Evolutionary conservation across 2,113 vertebrate species (phyloP), one percentile per base, ranked within the genome.

Genomic region (Xenus cinereus): DNA sequence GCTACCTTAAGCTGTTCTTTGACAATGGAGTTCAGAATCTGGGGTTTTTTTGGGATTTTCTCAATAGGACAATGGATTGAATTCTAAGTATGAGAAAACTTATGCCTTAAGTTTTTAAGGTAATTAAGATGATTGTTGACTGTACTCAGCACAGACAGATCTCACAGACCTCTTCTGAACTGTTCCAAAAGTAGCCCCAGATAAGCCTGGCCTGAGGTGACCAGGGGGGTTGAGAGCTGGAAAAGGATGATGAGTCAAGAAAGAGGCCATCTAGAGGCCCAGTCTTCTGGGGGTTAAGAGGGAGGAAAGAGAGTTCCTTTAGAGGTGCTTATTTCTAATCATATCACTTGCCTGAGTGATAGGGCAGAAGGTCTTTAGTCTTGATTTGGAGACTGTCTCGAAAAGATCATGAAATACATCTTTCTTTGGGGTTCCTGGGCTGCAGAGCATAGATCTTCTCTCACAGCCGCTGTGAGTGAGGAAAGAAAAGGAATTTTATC

Each of bases 231-330:
- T 77, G 51, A 39, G 33, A 69, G 6, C 12, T 89, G n/a, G 20
- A 56, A 76, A 72, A 80, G 1, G 14, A 12, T 43, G 4, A 6
- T 51, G 39, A 14, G 39, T 69, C 26, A 73, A 50, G 50, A 82
- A 24, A 53, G 33, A 51, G 33, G 6, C 30, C 43, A 33, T 22
- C 32, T 60, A 54, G 41, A 81, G 2, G 30, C 4, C n/a, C 21
- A 43, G 0, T 5, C 1, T 69, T 59, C 56, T 53, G 5, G 1
- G 6, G 4, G 2, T 8, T 51, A 17, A 83, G 17, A 73, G 16
- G 11, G 7, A 75, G 22, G 12, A 76, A 72, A 22, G 10, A 63
- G 10, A 2, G 6, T 66, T 64, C 16, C 15, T 50, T 60, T n/a
- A 45, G 32, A 35, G 16, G 7, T 30, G 19, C 3, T 43, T 81